phyloP scores from a whole-genome alignment of 2,888 invertebrate species.

The Hirtodrosophila alboralis region DNA sequence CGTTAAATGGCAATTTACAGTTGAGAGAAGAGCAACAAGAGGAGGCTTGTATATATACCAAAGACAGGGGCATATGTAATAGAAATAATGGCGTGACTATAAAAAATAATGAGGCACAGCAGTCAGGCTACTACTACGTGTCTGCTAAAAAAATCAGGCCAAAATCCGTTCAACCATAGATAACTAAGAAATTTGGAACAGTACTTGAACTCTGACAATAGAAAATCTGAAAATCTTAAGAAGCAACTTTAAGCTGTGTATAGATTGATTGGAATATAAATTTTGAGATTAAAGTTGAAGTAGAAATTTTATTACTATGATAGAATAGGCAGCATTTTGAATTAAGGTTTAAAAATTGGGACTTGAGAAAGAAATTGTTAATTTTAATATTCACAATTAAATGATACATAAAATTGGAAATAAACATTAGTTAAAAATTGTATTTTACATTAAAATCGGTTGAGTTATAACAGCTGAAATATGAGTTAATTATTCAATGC shows the following conservation, averaged over 20 bases:
- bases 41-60: constrained; percentile 1
- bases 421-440: too few relatives aligned
- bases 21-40: constrained; percentile 57
- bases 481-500: too few relatives aligned
- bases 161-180: constrained; percentile 6
- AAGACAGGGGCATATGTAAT: constrained; percentile 56
- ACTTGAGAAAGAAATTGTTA: too few relatives aligned
- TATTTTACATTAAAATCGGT: too few relatives aligned
- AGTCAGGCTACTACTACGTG: constrained; percentile 30
- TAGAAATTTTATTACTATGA: too few relatives aligned
- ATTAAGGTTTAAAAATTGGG: too few relatives aligned
- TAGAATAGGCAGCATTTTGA: too few relatives aligned
- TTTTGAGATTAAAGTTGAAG: constrained; percentile 1
- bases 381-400: too few relatives aligned
- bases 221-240: constrained; percentile 17
- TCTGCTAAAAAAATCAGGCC: constrained; percentile 18
- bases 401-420: too few relatives aligned
- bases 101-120: constrained; percentile 72
- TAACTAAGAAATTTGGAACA: constrained; percentile 7
- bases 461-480: too few relatives aligned
- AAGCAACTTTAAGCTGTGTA: not conserved
- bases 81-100: constrained; percentile 62
- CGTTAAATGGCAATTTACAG: constrained; percentile 71
- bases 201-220: constrained; percentile 21
- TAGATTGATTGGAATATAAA: not conserved